A percentile compares a stretch with the other conserved stretches of the same genome.
These are phyloP conservation scores for Agrochola lota DNA, from an alignment of 2,888 invertebrate species.

Conservation along the genomic window DNA sequence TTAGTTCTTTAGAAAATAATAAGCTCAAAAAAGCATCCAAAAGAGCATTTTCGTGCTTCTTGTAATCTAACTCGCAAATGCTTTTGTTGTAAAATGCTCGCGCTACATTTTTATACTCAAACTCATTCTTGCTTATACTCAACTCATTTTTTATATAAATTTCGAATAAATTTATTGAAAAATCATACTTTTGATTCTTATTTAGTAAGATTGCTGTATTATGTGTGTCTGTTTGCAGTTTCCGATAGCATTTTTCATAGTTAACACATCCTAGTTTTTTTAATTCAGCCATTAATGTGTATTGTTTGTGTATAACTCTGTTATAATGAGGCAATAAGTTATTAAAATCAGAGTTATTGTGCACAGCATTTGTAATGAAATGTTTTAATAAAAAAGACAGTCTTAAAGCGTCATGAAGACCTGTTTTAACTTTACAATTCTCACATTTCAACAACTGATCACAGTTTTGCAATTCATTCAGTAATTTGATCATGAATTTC, in stretches of 20 bases:
- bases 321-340: conserved; percentile 67
- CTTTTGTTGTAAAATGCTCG: conserved; percentile 85
- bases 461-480: conserved; percentile 71
- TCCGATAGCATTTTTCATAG: conserved; percentile 77
- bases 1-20: conserved; percentile 75
- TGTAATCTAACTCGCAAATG: conserved; percentile 82
- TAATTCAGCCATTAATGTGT: conserved; percentile 74
- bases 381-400: conserved; percentile 79
- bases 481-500: conserved; percentile 75
- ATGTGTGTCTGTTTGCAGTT: conserved; percentile 83
- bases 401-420: conserved; percentile 81
- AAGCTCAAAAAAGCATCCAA: conserved; percentile 81
- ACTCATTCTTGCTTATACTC: conserved; percentile 58
- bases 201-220: conserved; percentile 83
- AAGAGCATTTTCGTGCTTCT: conserved; percentile 77
- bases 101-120: conserved; percentile 78
- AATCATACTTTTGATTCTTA: conserved; percentile 75
- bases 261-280: conserved; percentile 76
- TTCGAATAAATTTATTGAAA: conserved; percentile 81
- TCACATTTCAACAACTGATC: conserved; percentile 83
- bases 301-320: conserved; percentile 73
- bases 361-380: conserved; percentile 71
- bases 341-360: conserved; percentile 68
- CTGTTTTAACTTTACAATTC: conserved; percentile 77
- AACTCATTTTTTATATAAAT: conserved; percentile 80